Base-by-base conservation (phyloP, 2,797 vertebrate genomes). In the Melanotaenia boesemani region DNA sequence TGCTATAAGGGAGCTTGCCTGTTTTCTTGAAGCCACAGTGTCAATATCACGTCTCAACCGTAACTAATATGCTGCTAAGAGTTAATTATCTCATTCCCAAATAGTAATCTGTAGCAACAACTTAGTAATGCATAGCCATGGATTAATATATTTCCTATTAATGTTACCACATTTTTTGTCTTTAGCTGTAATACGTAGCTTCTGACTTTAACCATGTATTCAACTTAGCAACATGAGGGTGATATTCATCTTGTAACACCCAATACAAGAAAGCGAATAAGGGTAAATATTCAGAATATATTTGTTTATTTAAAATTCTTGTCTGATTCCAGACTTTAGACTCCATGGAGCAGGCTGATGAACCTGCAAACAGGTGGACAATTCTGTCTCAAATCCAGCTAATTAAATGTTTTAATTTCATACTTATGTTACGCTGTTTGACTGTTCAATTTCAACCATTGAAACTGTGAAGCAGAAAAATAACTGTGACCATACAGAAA, bases 391-490 rank as follows among this genome's bases (percentile, higher is more conserved):
- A 20, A 18, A 20, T 48, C 18, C 48, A 12, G 26, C 24, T 13
- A 6, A n/a, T 59, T n/a, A 11, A 36, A 36, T 59, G 7, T 11
- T 57, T n/a, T n/a, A 3, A 20, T 55, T 22, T 48, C 16, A 20
- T 55, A 28, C 34, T 65, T 54, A 36, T 4, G n/a, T 1, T 39
- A 7, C 3, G 6, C 5, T 20, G 20, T 13, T 26, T 57, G 9
- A 0, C 6, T 9, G 4, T 34, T 3, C 16, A 1, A 1, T 20
- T 8, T 36, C 9, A 59, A 1, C 0, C 2, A 15, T 1, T 67
- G 24, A 22, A 16, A 16, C 12, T 67, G 37, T 32, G 32, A 67
- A 57, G 20, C 39, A 60, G n/a, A 60, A 60, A 37, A 34, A 60
- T 2, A n/a, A n/a, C 4, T 2, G 32, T 59, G 20, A 59, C 57